Evolutionary conservation across 92 coral and sea anemone genomes (phyloP).

Genomic region (Bergia sp.): DNA sequence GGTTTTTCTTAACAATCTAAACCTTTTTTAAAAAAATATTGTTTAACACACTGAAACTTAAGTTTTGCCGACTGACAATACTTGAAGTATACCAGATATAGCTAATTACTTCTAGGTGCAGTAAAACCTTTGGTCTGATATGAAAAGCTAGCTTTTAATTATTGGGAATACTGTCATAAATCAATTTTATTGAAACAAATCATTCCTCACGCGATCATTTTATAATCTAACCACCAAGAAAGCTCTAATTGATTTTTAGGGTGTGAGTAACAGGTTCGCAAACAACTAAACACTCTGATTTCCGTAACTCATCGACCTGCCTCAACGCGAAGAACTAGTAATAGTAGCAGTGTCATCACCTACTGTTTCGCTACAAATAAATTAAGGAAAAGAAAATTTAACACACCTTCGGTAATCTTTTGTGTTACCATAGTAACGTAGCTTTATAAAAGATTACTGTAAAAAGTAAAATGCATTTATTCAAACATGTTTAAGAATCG

Average conservation of each 20-base stretch:
- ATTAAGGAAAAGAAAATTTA: too few relatives aligned
- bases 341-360: not conserved
- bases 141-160: slow-evolving; percentile 9
- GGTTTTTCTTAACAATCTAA: not conserved
- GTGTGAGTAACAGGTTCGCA: not conserved
- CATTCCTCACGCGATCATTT: slow-evolving; percentile 14
- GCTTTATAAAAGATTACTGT: too few relatives aligned
- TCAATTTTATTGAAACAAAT: slow-evolving; percentile 14
- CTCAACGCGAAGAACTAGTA: not conserved
- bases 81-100: not conserved
- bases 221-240: not conserved
- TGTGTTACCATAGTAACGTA: too few relatives aligned
- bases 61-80: not conserved
- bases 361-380: not conserved
- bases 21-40: not conserved
- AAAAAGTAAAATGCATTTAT: too few relatives aligned
- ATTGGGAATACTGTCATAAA: not conserved
- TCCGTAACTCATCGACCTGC: not conserved
- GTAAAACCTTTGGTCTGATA: not conserved
- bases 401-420: too few relatives aligned
- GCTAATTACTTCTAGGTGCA: not conserved
- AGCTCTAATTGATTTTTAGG: not conserved
- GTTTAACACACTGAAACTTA: not conserved
- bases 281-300: not conserved
- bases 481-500: too few relatives aligned